Evolutionary conservation across 2,797 vertebrate genomes (phyloP), one percentile per base, ranked within the genome.

Genomic region (Acrossocheilus wenchowensis): DNA sequence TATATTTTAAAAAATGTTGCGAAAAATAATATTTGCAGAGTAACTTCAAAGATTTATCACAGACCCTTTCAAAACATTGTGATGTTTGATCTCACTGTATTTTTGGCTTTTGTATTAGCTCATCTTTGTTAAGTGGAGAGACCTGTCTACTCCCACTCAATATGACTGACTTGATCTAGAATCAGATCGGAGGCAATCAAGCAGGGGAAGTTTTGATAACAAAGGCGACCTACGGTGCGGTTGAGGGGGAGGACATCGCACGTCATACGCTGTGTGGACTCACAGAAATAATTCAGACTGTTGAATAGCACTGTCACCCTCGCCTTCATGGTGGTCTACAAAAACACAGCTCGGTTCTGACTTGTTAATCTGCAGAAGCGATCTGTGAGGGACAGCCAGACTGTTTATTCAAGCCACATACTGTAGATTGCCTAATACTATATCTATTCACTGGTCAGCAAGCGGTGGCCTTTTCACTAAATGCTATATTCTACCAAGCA

Each of bases 151-250:
- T 87, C 74, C 64, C 19, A 43, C 64, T 79, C 82, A 71, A 34
- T 21, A 26, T 86, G 88, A 90, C 73, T 84, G 89, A 87, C 83
- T 81, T 72, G 89, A 91, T 90, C 90, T 87, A 66, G 87, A 89
- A 88, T 86, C 73, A 43, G 85, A 88, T 90, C 86, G 17, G 83
- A 88, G 78, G 81, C 81, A 89, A 88, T 90, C 87, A 88, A 79
- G 81, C 71, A 62, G 83, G 73, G 73, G 85, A 81, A 82, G 77
- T 83, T 89, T 84, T 78, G 87, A 89, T 89, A 88, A 86, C 87
- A 90, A 89, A 86, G 83, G 78, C 74, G 48, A 50, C 77, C 71
- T 64, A 66, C 62, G 52, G 84, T 54, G 39, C 68, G 77, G 34
- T 72, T 84, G 85, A 81, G 82, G 62, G 62, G 82, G 73, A 34